Conservation (phyloP, 2,888 invertebrate genomes). For the Tetranychus piercei region DNA sequence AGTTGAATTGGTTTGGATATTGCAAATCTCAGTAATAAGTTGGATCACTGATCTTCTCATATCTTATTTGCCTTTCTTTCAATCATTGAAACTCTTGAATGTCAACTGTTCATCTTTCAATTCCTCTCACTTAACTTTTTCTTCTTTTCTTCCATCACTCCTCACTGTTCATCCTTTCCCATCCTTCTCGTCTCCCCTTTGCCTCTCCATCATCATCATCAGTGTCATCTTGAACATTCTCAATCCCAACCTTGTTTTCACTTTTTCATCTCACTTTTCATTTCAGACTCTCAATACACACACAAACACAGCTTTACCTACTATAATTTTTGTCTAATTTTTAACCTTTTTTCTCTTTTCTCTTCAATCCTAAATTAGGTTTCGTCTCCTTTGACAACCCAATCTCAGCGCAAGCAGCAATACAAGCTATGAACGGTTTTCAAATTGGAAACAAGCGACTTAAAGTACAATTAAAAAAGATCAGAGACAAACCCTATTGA, state of each 20-base stretch:
- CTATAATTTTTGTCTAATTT: neutral
- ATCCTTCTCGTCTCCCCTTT: neutral
- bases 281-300: neutral
- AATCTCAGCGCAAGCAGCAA: conserved; percentile 77
- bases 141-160: neutral
- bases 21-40: no score
- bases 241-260: neutral
- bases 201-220: neutral
- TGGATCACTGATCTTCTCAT: no score
- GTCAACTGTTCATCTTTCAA: neutral
- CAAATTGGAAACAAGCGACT: conserved; percentile 92
- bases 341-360: neutral
- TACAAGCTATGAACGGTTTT: conserved; percentile 93
- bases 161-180: neutral
- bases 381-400: conserved; percentile 93
- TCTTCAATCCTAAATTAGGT: conserved; percentile 35
- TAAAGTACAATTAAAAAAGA: conserved; percentile 90
- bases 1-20: no score
- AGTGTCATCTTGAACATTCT: neutral
- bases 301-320: neutral
- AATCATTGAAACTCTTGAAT: neutral
- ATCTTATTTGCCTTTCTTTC: no score
- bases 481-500: conserved; percentile 81
- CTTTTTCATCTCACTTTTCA: neutral
- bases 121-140: neutral